Evolutionary conservation across 2,113 vertebrate species (phyloP).

Genomic region (Nannobrachium achirus): DNA sequence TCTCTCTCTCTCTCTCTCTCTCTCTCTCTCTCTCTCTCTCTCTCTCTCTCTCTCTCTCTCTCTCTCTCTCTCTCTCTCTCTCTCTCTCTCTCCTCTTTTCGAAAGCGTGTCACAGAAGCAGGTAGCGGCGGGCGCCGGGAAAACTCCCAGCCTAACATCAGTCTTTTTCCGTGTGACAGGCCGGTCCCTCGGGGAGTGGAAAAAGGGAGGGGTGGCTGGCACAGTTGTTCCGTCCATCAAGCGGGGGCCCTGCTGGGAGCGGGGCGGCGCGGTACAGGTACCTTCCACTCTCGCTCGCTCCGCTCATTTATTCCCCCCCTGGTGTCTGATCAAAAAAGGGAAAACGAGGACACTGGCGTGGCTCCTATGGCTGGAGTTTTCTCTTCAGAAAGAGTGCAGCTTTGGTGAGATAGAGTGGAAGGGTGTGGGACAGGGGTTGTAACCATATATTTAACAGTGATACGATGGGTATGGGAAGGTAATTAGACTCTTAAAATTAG

Average conservation of each 20-base stretch:
- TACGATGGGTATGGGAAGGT: neutral
- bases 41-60: neutral
- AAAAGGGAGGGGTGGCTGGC: too few species aligned
- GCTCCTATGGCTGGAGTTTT: conserved; percentile 2
- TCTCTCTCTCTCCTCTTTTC: conserved; percentile 19
- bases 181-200: conserved; percentile 7
- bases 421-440: neutral
- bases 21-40: neutral
- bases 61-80: neutral
- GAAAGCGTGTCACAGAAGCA: conserved; percentile 42
- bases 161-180: conserved; percentile 63
- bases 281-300: conserved; percentile 27
- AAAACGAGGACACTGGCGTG: conserved; percentile 33
- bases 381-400: conserved; percentile 13
- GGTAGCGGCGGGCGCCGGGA: conserved; percentile 39
- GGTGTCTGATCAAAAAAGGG: conserved; percentile 35
- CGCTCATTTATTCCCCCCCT: conserved; percentile 33
- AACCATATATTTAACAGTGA: too few species aligned
- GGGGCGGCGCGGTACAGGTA: conserved; percentile 22
- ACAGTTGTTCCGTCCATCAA: conserved; percentile 61
- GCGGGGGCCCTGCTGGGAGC: conserved; percentile 37
- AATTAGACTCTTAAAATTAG: too few species aligned
- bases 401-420: conserved; percentile 6
- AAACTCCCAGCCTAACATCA: conserved; percentile 56
- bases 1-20: neutral